These are phyloP conservation scores for Rhingia rostrata DNA, from an alignment of 2,888 invertebrate species.

Conservation along the genomic window DNA sequence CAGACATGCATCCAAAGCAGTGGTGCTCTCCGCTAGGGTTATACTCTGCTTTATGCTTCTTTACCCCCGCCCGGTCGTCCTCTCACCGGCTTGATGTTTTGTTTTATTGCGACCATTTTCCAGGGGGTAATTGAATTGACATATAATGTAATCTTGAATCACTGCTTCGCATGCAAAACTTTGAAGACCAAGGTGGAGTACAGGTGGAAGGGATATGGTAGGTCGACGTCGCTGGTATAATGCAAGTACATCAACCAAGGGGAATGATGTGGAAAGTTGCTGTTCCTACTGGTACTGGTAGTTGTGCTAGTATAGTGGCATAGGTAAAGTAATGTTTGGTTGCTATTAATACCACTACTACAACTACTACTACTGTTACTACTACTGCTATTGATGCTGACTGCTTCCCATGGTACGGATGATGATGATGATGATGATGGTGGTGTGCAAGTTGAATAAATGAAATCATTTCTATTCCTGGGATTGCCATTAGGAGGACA, in stretches of 20 bases:
- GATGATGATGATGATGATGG: conserved; percentile 46
- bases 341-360: conserved; percentile 58
- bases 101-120: conserved; percentile 73
- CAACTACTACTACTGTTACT: conserved; percentile 23
- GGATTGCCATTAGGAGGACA: conserved; percentile 65
- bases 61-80: neutral
- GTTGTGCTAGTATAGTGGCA: conserved; percentile 28
- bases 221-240: conserved; percentile 49
- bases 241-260: conserved; percentile 48
- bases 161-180: conserved; percentile 71
- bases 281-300: conserved; percentile 35
- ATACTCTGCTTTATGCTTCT: no score
- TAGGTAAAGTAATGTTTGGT: conserved; percentile 60
- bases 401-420: conserved; percentile 14
- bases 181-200: conserved; percentile 19
- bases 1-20: conserved; percentile 54
- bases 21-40: neutral
- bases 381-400: conserved; percentile 12
- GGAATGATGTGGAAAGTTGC: conserved; percentile 36
- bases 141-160: conserved; percentile 74
- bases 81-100: conserved; percentile 61
- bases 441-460: conserved; percentile 62
- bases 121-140: conserved; percentile 73
- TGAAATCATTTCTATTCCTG: conserved; percentile 69
- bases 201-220: conserved; percentile 16